These are phyloP conservation scores for Eidolon dupreanum DNA, from an alignment of 2,797 vertebrate genomes.

Conservation along the genomic window DNA sequence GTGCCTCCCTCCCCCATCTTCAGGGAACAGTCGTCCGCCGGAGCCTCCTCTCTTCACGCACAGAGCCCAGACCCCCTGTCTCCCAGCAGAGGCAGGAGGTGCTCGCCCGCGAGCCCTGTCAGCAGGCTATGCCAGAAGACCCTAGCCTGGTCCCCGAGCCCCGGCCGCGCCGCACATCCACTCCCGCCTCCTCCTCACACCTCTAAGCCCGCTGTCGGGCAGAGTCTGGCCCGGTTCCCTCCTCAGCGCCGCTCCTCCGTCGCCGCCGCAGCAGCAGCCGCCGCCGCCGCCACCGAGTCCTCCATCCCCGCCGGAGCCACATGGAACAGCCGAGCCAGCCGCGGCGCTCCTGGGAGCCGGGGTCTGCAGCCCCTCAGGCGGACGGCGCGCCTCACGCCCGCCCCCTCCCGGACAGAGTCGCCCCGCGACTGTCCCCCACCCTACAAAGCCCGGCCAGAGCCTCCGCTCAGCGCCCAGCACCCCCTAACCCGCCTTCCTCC, in stretches of 20 bases:
- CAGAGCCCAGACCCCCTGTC: slow-evolving; percentile 23
- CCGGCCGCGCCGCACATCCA: slow-evolving; percentile 40
- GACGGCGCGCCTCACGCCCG: slow-evolving; percentile 63
- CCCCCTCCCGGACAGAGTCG: slow-evolving; percentile 58
- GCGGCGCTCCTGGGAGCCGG: slow-evolving; percentile 32
- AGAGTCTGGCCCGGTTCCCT: slow-evolving; percentile 67
- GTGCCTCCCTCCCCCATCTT: slow-evolving; percentile 63
- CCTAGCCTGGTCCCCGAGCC: slow-evolving; percentile 8
- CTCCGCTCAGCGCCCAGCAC: slow-evolving; percentile 60
- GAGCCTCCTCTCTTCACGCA: slow-evolving; percentile 33
- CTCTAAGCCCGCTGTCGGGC: slow-evolving; percentile 68
- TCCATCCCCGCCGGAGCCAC: slow-evolving; percentile 76
- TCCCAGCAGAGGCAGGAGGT: slow-evolving; percentile 39
- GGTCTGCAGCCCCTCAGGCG: slow-evolving; percentile 63
- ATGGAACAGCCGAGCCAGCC: slow-evolving; percentile 67
- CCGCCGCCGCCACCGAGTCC: slow-evolving; percentile 69
- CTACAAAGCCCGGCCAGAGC: slow-evolving; percentile 50
- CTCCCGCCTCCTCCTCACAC: slow-evolving; percentile 70
- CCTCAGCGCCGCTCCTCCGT: slow-evolving; percentile 65
- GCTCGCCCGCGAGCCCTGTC: slow-evolving; percentile 63
- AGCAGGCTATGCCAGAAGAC: slow-evolving; percentile 24
- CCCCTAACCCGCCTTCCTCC: slow-evolving; percentile 77
- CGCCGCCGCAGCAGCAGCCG: slow-evolving; percentile 68
- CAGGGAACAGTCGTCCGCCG: background rate
- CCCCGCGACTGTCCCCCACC: slow-evolving; percentile 53